phyloP scores from a whole-genome alignment of 2,888 invertebrate species.

The Heliconius charithonia region DNA sequence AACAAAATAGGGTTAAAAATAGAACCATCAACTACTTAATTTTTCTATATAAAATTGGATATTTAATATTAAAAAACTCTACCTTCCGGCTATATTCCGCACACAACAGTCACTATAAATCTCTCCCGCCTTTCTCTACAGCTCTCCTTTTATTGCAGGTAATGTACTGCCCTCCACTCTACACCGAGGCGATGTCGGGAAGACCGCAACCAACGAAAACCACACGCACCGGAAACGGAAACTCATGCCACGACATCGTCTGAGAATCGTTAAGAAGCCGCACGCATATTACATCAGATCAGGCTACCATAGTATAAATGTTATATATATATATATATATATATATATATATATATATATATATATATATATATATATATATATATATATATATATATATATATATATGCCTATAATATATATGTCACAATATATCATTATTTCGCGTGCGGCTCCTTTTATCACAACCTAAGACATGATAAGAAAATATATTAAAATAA shows the following conservation, averaged over 20 bases:
- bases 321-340: too few relatives aligned
- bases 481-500: background rate
- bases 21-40: too few relatives aligned
- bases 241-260: slow-evolving; percentile 84
- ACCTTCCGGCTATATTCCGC: too few relatives aligned
- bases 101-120: background rate
- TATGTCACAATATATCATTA: background rate
- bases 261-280: slow-evolving; percentile 75
- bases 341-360: too few relatives aligned
- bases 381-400: too few relatives aligned
- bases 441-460: slow-evolving; percentile 41
- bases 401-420: background rate
- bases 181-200: slow-evolving; percentile 73
- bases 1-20: too few relatives aligned
- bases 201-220: slow-evolving; percentile 86
- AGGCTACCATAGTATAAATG: slow-evolving; percentile 69
- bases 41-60: too few relatives aligned
- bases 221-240: slow-evolving; percentile 88
- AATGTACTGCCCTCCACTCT: slow-evolving; percentile 84
- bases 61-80: too few relatives aligned
- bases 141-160: slow-evolving; percentile 66
- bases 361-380: too few relatives aligned
- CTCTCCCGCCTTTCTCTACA: background rate
- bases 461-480: background rate
- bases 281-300: slow-evolving; percentile 60